Evolutionary conservation across 2,113 vertebrate species (phyloP).

Genomic region (Gnathonemus longibarbis): DNA sequence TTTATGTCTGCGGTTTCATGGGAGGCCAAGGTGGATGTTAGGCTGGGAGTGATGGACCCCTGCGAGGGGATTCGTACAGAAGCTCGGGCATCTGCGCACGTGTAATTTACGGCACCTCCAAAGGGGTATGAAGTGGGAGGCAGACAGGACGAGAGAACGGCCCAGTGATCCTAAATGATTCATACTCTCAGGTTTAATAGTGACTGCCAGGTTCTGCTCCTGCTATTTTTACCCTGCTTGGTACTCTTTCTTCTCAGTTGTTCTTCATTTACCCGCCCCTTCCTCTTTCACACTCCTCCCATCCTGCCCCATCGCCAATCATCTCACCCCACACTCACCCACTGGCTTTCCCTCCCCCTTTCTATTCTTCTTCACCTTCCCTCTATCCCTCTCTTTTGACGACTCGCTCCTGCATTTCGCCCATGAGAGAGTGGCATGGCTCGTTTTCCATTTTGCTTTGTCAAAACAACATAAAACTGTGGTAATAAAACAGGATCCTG

Average conservation of each 20-base stretch:
- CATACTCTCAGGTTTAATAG: not conserved
- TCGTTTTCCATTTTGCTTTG: not conserved
- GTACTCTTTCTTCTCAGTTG: not conserved
- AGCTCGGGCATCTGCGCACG: constrained; percentile 17
- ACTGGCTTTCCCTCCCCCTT: not conserved
- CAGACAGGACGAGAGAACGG: constrained; percentile 10
- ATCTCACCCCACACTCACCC: not conserved
- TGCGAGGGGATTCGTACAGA: not conserved
- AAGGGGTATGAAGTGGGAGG: not conserved
- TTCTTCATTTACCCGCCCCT: constrained; percentile 7
- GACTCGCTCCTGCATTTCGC: not conserved
- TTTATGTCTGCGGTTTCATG: constrained; percentile 25
- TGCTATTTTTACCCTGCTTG: not conserved
- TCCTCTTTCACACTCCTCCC: constrained; percentile 9
- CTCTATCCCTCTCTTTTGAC: not conserved
- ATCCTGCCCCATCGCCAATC: not conserved
- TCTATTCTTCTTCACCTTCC: not conserved
- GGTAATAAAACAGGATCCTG: constrained; percentile 38
- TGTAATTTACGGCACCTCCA: constrained; percentile 27
- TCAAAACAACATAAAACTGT: constrained; percentile 32
- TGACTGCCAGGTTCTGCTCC: not conserved
- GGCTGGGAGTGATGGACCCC: constrained; percentile 6
- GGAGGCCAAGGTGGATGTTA: constrained; percentile 20
- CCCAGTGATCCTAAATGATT: not conserved
- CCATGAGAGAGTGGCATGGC: not conserved